phyloP scores from a whole-genome alignment of 2,888 invertebrate species.

The Drosophila subquinaria region DNA sequence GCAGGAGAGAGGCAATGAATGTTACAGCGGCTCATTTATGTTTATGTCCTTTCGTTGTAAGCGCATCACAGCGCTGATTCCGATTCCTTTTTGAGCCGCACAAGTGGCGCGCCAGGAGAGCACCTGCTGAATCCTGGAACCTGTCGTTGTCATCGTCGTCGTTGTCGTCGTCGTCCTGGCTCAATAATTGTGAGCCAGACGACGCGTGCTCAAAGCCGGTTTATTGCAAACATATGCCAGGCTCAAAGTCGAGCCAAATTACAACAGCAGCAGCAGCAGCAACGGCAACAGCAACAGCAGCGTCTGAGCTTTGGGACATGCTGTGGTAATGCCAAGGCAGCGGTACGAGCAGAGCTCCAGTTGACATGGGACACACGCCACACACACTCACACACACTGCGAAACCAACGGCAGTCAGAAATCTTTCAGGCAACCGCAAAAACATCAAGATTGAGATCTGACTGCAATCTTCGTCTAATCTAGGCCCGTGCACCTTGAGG shows the following conservation, averaged over 20 bases:
- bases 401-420: conserved; percentile 60
- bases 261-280: conserved; percentile 58
- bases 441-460: conserved; percentile 50
- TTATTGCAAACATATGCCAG: conserved; percentile 73
- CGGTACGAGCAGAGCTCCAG: conserved; percentile 35
- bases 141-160: conserved; percentile 66
- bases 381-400: neutral
- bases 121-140: conserved; percentile 80
- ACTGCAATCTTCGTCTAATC: conserved; percentile 70
- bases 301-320: conserved; percentile 1
- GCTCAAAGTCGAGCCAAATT: conserved; percentile 59
- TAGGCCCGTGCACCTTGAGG: conserved; percentile 65
- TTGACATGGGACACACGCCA: conserved; percentile 79
- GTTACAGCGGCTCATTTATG: conserved; percentile 81
- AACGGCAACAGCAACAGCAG: conserved; percentile 30
- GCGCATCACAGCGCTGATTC: conserved; percentile 69
- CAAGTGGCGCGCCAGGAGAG: conserved; percentile 58
- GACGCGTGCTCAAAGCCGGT: conserved; percentile 80
- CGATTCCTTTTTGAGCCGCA: conserved; percentile 70
- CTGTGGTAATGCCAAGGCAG: conserved; percentile 17
- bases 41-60: conserved; percentile 80
- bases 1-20: conserved; percentile 56
- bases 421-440: conserved; percentile 73
- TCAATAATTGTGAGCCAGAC: conserved; percentile 78
- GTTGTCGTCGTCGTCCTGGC: conserved; percentile 54